phyloP scores from a whole-genome alignment of 2,797 vertebrate species.

The Eulemur albifrons region DNA sequence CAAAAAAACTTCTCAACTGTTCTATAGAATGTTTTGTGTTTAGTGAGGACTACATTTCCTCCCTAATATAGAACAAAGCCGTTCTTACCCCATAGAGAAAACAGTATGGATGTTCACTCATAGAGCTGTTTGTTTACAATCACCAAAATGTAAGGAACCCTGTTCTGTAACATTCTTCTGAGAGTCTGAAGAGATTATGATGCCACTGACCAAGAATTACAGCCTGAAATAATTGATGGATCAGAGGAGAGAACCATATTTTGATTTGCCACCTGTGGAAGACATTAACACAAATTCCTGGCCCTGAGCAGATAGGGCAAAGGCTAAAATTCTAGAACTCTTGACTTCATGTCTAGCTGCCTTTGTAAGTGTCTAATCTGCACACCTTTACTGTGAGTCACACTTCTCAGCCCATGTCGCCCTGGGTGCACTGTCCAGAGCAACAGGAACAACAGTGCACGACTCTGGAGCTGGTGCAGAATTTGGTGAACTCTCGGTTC shows the following conservation, averaged over 20 bases:
- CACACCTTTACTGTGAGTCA: not conserved
- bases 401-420: not conserved
- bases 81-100: not conserved
- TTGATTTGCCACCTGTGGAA: not conserved
- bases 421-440: not conserved
- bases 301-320: not conserved
- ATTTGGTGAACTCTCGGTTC: not conserved
- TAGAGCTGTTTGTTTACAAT: not conserved
- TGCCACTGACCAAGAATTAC: not conserved
- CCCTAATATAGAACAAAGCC: not conserved
- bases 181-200: not conserved
- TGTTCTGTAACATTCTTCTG: not conserved
- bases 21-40: not conserved
- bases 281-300: not conserved
- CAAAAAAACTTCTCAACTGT: not conserved
- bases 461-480: not conserved
- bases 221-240: not conserved
- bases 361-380: not conserved
- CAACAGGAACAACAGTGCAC: not conserved
- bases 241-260: not conserved
- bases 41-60: not conserved
- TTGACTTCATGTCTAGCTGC: not conserved
- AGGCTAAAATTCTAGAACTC: not conserved
- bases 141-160: not conserved
- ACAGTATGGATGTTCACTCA: not conserved